phyloP scores from a whole-genome alignment of 1,140 invertebrate genomes.

The Drosophila pandora region DNA sequence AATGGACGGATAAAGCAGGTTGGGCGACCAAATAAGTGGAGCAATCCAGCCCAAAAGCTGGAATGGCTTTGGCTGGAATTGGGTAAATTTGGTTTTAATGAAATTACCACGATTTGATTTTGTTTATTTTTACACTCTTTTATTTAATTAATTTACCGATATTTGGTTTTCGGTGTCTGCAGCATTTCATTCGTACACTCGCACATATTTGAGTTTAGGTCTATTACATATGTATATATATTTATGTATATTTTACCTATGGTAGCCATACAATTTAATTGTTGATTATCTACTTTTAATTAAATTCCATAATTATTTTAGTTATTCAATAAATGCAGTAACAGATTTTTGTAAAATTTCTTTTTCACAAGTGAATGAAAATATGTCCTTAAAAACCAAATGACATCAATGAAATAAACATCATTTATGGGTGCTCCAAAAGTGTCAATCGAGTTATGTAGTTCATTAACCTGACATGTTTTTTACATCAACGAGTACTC shows the following conservation, averaged over 20 bases:
- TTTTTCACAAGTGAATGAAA: slow-evolving; percentile 12
- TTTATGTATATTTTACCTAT: slow-evolving; percentile 60
- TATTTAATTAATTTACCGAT: slow-evolving; percentile 69
- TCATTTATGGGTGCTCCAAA: slow-evolving; percentile 34
- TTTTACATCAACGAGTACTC: slow-evolving; percentile 36
- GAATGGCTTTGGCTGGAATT: slow-evolving; percentile 3
- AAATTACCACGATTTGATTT: slow-evolving; percentile 68
- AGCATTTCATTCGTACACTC: slow-evolving; percentile 14
- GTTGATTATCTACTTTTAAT: slow-evolving; percentile 74
- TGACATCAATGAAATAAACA: slow-evolving; percentile 23
- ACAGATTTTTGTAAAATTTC: slow-evolving; percentile 24
- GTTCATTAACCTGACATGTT: slow-evolving; percentile 28
- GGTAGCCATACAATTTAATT: slow-evolving; percentile 73
- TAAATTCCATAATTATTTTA: slow-evolving; percentile 63
- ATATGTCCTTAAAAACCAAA: slow-evolving; percentile 2
- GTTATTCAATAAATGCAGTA: slow-evolving; percentile 40
- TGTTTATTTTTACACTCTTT: slow-evolving; percentile 68
- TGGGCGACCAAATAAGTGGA: slow-evolving; percentile 38
- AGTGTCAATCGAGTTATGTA: slow-evolving; percentile 49
- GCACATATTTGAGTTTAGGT: slow-evolving; percentile 29
- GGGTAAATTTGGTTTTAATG: slow-evolving; percentile 51
- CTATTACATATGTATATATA: slow-evolving; percentile 22
- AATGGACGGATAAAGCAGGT: not conserved
- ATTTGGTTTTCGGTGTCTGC: slow-evolving; percentile 50
- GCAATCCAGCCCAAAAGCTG: slow-evolving; percentile 4